A percentile compares a stretch with the other conserved stretches of the same genome.
These are phyloP conservation scores for Myathropa florea DNA, from an alignment of 2,888 invertebrate genomes.

Conservation along the genomic window DNA sequence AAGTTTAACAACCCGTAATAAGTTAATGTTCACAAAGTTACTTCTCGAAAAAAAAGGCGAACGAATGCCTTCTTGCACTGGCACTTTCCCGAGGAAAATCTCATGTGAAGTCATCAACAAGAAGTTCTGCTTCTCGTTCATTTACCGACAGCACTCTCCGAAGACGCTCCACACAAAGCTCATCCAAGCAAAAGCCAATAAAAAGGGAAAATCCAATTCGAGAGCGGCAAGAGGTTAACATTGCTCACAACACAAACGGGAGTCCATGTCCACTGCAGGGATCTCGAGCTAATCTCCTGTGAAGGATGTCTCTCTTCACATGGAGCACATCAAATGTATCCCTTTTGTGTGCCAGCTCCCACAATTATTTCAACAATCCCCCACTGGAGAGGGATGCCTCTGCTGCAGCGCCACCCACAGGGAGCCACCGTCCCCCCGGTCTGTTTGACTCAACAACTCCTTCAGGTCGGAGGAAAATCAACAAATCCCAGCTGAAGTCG, in stretches of 20 bases:
- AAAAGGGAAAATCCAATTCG: constrained; percentile 4
- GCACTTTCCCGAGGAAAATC: background rate
- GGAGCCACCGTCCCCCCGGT: too few species aligned
- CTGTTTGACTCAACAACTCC: background rate
- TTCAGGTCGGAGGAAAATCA: background rate
- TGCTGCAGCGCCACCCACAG: too few species aligned
- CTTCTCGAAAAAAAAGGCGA: background rate
- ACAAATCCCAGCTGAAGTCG: constrained; percentile 1
- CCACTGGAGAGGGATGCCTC: too few species aligned
- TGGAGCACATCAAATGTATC: background rate
- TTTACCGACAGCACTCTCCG: background rate
- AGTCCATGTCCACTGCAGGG: constrained; percentile 1
- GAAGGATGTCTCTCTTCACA: constrained; percentile 1
- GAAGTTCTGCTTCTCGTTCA: background rate
- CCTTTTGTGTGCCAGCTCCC: constrained; percentile 4
- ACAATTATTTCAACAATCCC: background rate
- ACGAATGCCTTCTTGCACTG: background rate
- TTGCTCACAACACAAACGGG: background rate
- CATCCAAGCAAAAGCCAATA: constrained; percentile 3
- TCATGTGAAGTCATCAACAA: background rate
- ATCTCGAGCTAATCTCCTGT: constrained; percentile 2
- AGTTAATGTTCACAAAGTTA: constrained; percentile 11
- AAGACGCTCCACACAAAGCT: background rate
- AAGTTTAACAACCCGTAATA: constrained; percentile 10
- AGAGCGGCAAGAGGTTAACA: background rate